Conservation (phyloP, 2,888 invertebrate genomes). For the Acanthopleura granulata region DNA sequence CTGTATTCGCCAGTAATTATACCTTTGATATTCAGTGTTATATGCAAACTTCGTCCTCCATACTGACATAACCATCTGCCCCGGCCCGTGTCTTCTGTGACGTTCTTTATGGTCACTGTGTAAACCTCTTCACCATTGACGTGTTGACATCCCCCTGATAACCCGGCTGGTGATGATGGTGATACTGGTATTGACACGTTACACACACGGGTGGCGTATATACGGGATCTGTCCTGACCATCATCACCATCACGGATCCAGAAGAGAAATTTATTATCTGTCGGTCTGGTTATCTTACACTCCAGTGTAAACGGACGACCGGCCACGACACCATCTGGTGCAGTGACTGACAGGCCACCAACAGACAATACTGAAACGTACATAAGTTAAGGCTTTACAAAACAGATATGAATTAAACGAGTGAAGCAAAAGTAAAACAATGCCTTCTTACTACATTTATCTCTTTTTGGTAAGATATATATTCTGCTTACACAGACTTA, state of each 20-base stretch:
- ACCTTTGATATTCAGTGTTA: too few species aligned
- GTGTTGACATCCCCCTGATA: background rate
- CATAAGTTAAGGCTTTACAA: too few species aligned
- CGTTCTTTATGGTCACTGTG: conserved; percentile 2
- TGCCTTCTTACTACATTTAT: too few species aligned
- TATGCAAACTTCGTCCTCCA: too few species aligned
- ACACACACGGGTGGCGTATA: background rate
- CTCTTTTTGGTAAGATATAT: too few species aligned
- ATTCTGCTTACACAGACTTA: too few species aligned
- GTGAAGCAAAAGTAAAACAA: too few species aligned
- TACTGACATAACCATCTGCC: background rate
- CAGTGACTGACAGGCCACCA: background rate
- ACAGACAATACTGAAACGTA: too few species aligned
- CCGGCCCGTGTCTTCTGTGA: background rate
- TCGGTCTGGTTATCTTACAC: background rate
- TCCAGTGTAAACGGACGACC: background rate
- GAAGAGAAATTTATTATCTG: background rate
- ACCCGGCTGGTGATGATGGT: background rate
- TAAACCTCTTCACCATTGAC: conserved; percentile 1
- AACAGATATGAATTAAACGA: too few species aligned
- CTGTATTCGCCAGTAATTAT: too few species aligned
- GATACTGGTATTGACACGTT: background rate
- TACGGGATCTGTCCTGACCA: background rate
- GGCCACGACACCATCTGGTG: background rate
- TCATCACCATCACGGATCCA: too few species aligned